These are phyloP conservation scores for Halcyon leucocephala DNA, from an alignment of 2,797 vertebrate genomes.

Conservation along the genomic window DNA sequence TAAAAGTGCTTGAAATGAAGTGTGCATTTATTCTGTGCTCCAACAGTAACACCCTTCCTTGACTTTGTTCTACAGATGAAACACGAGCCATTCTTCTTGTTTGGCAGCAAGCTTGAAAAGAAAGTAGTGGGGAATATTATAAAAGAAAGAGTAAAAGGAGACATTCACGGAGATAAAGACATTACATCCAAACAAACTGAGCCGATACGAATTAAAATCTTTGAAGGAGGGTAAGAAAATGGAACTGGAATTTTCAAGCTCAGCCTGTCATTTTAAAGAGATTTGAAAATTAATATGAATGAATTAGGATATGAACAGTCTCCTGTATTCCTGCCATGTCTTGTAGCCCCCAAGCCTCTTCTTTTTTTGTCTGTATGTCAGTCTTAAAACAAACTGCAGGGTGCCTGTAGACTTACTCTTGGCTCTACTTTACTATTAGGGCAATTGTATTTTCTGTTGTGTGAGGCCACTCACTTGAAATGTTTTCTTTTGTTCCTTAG, in stretches of 20 bases:
- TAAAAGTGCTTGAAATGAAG: conserved; percentile 58
- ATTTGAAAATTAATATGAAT: conserved; percentile 18
- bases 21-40: conserved; percentile 46
- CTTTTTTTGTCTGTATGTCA: conserved; percentile 13
- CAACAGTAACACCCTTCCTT: conserved; percentile 66
- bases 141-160: conserved; percentile 93
- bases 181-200: conserved; percentile 88
- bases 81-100: conserved; percentile 91
- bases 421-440: conserved; percentile 2
- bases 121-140: conserved; percentile 91
- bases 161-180: conserved; percentile 93
- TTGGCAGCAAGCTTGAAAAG: conserved; percentile 89
- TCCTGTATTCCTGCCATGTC: not conserved
- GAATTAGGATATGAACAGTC: conserved; percentile 9
- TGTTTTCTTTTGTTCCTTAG: not conserved
- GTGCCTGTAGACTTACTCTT: not conserved
- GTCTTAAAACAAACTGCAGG: not conserved
- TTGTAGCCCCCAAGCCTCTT: not conserved
- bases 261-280: conserved; percentile 22
- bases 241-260: conserved; percentile 48
- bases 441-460: not conserved
- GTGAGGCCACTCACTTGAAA: not conserved
- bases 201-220: conserved; percentile 97
- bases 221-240: conserved; percentile 97
- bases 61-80: conserved; percentile 87